phyloP scores from a whole-genome alignment of 2,113 vertebrate genomes.

The Nasalis larvatus region DNA sequence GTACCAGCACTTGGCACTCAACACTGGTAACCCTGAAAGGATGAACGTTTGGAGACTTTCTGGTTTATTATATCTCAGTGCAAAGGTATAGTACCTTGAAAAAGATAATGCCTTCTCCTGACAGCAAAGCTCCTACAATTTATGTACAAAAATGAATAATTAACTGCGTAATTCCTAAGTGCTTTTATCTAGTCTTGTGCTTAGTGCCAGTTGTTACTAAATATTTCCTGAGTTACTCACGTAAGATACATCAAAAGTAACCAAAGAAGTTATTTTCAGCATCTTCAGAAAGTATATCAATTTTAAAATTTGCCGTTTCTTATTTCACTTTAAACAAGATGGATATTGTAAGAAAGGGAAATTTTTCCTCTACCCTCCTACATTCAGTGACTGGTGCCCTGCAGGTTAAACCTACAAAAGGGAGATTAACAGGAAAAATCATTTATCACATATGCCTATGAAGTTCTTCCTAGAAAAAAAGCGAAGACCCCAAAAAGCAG shows the following conservation, averaged over 20 bases:
- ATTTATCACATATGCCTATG: not conserved
- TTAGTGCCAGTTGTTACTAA: not conserved
- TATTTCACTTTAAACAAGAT: not conserved
- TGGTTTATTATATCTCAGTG: not conserved
- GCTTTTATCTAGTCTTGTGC: not conserved
- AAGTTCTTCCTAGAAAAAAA: not conserved
- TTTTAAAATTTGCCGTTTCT: not conserved
- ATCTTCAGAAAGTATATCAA: not conserved
- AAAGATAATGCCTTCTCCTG: not conserved
- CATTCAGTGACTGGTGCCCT: not conserved
- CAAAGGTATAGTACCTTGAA: not conserved
- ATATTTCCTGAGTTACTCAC: not conserved
- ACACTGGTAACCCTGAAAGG: not conserved
- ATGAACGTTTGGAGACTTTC: not conserved
- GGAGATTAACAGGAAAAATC: not conserved
- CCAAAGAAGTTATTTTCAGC: not conserved
- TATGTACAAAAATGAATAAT: not conserved
- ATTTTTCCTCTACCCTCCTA: no score
- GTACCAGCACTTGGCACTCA: not conserved
- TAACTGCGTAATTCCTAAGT: not conserved
- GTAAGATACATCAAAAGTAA: not conserved
- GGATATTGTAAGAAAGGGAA: not conserved
- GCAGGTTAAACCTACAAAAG: not conserved
- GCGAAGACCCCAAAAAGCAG: not conserved
- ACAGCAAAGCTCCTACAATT: not conserved